Evolutionary conservation across 2,113 vertebrate species (phyloP).

Genomic region (Bothrops jararaca): DNA sequence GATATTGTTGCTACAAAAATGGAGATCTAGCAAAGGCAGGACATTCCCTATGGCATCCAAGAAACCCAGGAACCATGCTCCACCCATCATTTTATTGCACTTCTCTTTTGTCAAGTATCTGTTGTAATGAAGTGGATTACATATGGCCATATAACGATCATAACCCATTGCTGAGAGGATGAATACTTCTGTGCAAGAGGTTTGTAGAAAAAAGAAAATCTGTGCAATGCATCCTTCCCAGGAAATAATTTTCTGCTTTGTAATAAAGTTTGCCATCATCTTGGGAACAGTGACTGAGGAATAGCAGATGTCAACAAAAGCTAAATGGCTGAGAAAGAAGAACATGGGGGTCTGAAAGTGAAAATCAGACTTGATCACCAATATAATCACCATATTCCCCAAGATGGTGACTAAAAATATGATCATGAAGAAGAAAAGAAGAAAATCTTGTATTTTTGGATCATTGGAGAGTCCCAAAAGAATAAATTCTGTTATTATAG

Average conservation of each 20-base stretch:
- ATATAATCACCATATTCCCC: background rate
- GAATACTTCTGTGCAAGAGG: background rate
- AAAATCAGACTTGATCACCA: background rate
- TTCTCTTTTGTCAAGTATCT: background rate
- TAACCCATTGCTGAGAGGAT: background rate
- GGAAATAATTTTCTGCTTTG: background rate
- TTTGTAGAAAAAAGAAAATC: background rate
- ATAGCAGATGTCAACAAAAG: background rate
- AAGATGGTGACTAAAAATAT: background rate
- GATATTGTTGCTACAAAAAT: constrained; percentile 1
- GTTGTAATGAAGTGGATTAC: background rate
- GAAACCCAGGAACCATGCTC: background rate
- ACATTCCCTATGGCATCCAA: background rate
- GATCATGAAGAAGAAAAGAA: background rate
- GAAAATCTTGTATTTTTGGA: background rate
- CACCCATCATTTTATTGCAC: background rate
- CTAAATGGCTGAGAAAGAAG: background rate
- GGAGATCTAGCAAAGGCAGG: constrained; percentile 18
- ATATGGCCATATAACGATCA: background rate
- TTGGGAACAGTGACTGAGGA: background rate
- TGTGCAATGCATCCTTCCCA: background rate
- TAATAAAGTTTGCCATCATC: background rate
- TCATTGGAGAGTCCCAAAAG: background rate
- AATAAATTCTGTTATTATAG: background rate
- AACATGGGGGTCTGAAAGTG: background rate